These are phyloP conservation scores for Mycetomoellerius zeteki DNA, from an alignment of 1,140 invertebrate species.

Conservation along the genomic window DNA sequence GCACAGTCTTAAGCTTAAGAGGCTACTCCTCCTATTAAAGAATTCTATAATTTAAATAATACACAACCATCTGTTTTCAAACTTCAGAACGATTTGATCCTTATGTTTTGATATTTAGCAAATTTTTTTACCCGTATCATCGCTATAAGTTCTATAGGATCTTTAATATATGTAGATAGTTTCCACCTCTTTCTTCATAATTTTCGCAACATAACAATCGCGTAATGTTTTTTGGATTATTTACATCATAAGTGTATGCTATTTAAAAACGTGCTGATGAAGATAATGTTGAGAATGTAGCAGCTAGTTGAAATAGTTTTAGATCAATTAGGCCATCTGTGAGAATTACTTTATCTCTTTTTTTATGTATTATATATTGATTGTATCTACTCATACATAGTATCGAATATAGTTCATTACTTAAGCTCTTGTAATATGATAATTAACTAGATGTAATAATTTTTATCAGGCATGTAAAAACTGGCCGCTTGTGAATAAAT, in stretches of 20 bases:
- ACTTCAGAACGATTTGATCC: constrained; percentile 76
- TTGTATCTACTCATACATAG: constrained; percentile 37
- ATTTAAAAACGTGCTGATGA: constrained; percentile 35
- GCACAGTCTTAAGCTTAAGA: constrained; percentile 84
- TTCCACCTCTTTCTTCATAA: constrained; percentile 44
- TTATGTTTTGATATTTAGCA: constrained; percentile 55
- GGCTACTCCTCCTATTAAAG: constrained; percentile 82
- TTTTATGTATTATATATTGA: constrained; percentile 21
- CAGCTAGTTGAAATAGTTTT: constrained; percentile 43
- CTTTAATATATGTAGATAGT: constrained; percentile 40
- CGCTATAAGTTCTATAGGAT: constrained; percentile 38
- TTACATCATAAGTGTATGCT: constrained; percentile 61
- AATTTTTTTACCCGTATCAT: constrained; percentile 32
- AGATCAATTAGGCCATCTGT: constrained; percentile 19
- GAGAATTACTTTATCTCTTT: constrained; percentile 25
- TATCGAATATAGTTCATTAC: constrained; percentile 51
- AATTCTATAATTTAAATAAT: constrained; percentile 70
- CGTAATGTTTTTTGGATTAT: constrained; percentile 53
- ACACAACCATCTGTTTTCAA: constrained; percentile 74
- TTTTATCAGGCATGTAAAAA: constrained; percentile 33
- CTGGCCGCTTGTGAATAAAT: constrained; percentile 56
- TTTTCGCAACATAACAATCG: constrained; percentile 29
- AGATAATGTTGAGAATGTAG: constrained; percentile 20
- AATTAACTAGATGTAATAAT: constrained; percentile 29
- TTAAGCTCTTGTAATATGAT: constrained; percentile 32